Percentiles rank a stretch among this genome's conserved stretches.
Conservation (phyloP, 2,113 vertebrate species). For the Bungarus multicinctus region DNA sequence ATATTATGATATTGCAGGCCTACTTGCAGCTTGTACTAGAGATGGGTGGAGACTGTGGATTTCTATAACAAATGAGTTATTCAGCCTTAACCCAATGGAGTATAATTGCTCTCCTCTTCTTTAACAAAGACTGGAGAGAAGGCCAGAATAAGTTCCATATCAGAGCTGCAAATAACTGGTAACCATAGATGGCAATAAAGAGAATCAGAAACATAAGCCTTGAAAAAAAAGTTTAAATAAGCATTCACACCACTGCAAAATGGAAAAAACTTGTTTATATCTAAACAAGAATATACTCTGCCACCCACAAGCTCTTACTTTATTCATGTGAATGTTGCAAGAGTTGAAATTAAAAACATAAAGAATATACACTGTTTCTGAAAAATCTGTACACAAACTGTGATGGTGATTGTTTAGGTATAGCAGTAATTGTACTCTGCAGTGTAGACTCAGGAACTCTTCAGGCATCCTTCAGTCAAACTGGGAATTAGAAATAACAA, state of each 20-base stretch:
- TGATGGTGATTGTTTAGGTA: neutral
- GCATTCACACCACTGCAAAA: neutral
- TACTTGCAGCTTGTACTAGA: neutral
- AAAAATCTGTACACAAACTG: constrained; percentile 4
- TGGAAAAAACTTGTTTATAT: neutral
- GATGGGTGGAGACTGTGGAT: neutral
- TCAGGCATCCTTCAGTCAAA: neutral
- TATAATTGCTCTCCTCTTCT: neutral
- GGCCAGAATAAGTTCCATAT: neutral
- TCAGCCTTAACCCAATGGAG: neutral
- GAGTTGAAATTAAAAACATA: neutral
- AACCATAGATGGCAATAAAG: neutral
- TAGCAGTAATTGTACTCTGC: constrained; percentile 7
- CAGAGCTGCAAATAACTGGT: neutral
- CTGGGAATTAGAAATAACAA: constrained; percentile 20
- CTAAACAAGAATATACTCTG: neutral
- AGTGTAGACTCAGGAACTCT: neutral
- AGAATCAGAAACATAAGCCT: neutral
- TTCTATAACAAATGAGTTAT: neutral
- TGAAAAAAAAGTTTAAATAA: neutral
- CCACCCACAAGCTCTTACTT: neutral
- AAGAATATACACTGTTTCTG: neutral
- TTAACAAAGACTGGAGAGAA: neutral
- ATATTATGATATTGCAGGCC: neutral
- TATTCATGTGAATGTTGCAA: neutral